These are phyloP conservation scores for Luidia sarsii DNA, from an alignment of 53 echinoderm and acorn worm species.

Conservation along the genomic window DNA sequence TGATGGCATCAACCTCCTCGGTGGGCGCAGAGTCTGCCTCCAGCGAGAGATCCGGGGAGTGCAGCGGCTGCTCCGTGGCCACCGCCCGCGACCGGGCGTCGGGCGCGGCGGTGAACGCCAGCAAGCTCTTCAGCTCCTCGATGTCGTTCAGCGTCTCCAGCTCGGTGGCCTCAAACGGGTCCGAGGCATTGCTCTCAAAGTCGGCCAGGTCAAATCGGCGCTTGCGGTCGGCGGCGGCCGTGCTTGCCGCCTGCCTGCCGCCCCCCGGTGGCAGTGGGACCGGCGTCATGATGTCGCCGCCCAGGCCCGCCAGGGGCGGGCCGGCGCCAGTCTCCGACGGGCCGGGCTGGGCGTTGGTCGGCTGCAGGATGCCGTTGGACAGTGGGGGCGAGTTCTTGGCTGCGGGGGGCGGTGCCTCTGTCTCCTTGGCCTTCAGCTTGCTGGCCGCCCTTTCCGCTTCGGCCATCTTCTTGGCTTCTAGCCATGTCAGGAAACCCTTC, in stretches of 20 bases:
- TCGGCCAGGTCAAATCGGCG: conserved; percentile 67
- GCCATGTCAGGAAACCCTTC: conserved; percentile 70
- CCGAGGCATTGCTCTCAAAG: conserved; percentile 81
- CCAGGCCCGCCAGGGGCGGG: conserved; percentile 31
- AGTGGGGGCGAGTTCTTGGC: conserved; percentile 30
- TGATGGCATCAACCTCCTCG: conserved; percentile 11
- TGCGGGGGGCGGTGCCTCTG: conserved; percentile 40
- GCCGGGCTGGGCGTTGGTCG: conserved; percentile 13
- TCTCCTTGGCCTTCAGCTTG: conserved; percentile 48
- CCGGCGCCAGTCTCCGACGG: conserved; percentile 8
- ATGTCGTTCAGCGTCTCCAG: conserved; percentile 91
- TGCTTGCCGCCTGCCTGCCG: neutral
- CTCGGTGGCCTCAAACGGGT: conserved; percentile 95
- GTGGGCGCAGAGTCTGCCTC: conserved; percentile 12
- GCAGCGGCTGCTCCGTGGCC: conserved; percentile 17
- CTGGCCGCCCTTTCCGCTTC: conserved; percentile 41
- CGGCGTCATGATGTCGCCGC: conserved; percentile 54
- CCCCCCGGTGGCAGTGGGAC: conserved; percentile 23
- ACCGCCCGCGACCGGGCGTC: conserved; percentile 11
- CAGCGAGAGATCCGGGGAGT: conserved; percentile 10
- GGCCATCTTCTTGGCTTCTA: conserved; percentile 20
- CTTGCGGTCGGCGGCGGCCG: neutral
- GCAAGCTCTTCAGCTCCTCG: conserved; percentile 90
- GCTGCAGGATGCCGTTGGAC: conserved; percentile 41
- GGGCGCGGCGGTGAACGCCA: conserved; percentile 54